Evolutionary conservation across 1,140 invertebrate species (phyloP).

Genomic region (Trypoxylus dichotomus): DNA sequence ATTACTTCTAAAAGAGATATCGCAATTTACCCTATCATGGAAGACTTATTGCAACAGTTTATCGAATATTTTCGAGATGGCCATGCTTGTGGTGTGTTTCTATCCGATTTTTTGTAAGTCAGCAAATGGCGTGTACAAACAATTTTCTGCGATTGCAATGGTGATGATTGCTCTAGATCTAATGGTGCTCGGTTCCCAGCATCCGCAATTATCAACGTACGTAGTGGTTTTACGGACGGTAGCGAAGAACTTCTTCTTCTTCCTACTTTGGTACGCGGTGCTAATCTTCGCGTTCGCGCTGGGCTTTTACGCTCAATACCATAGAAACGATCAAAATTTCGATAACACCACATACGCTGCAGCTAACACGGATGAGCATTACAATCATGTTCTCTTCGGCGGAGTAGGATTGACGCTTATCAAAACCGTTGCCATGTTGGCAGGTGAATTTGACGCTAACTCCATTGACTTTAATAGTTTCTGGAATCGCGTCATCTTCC

Average conservation of each 20-base stretch:
- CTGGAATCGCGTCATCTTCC: constrained; percentile 69
- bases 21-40: background rate
- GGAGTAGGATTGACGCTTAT: constrained; percentile 66
- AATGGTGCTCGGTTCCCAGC: constrained; percentile 73
- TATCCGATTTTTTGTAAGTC: constrained; percentile 45
- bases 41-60: background rate
- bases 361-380: background rate
- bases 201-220: constrained; percentile 72
- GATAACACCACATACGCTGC: background rate
- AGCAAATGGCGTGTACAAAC: constrained; percentile 42
- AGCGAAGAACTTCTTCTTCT: constrained; percentile 53
- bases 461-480: constrained; percentile 72
- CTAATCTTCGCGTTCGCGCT: background rate
- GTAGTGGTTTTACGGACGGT: constrained; percentile 79
- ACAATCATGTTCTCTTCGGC: background rate
- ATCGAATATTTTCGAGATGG: background rate
- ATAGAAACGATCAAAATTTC: background rate
- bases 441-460: constrained; percentile 77
- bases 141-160: constrained; percentile 67
- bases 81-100: background rate
- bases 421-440: constrained; percentile 82
- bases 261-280: background rate
- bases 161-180: constrained; percentile 74
- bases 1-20: constrained; percentile 28
- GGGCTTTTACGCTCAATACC: background rate